Evolutionary conservation across 2,113 vertebrate genomes (phyloP), one percentile per base, ranked within the genome.

Genomic region (Brachirus orientalis): DNA sequence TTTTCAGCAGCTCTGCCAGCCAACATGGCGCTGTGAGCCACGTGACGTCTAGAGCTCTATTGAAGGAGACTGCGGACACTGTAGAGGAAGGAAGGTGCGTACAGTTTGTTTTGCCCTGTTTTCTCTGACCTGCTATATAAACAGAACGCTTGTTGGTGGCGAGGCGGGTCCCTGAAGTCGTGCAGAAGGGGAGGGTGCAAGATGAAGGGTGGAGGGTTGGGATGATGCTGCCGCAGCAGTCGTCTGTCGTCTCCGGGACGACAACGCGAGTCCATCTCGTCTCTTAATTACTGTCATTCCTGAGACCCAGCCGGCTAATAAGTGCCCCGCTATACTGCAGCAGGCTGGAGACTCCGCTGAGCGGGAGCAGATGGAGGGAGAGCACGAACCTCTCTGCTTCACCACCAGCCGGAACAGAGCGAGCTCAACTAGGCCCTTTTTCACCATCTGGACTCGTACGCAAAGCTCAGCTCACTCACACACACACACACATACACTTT

Each of bases 271-370:
- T 78, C 77, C 75, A 79, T 83, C 77, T 85, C 81, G 63, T 85
- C 47, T 86, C 83, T 89, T 89, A 83, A 91, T 91, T 88, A 88
- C 77, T 63, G 76, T 75, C 75, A 51, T 87, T 79, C 69, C 85
- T 11, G 59, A 85, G 75, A 84, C 78, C 56, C 77, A 69, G 61
- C 33, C 44, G 36, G 76, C 75, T 85, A 86, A 87, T 86, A 81
- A 85, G 59, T 63, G 72, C 62, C 67, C 65, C 6, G 7, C 66
- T 56, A 33, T 56, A 28, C 28, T 58, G 72, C 77, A 20, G 69
- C 59, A 41, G 10, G 59, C 52, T 22, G 67, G 75, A 74, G 67
- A 82, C 63, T 61, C 63, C 63, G 11, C 54, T 43, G 80, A 71
- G 75, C 65, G 7, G 3, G 8, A 85, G 78, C 78, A 88, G 88